Conservation (phyloP, 2,797 vertebrate genomes). For the Anguilla anguilla region DNA sequence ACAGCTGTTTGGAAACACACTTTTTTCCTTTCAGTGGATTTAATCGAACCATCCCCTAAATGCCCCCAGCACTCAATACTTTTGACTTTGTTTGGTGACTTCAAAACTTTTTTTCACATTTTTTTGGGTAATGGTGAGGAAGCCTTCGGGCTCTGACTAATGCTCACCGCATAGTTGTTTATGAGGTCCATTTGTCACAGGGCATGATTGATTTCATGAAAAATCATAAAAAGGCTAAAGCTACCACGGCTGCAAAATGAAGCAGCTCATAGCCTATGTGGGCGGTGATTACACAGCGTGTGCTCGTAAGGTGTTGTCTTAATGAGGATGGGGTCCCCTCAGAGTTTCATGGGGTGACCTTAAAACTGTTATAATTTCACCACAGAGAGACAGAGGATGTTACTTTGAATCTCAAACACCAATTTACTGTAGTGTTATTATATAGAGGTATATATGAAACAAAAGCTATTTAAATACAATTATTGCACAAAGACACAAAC, state of each 20-base stretch:
- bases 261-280: neutral
- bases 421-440: no score
- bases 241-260: slow-evolving; percentile 38
- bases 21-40: neutral
- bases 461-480: neutral
- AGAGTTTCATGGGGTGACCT: neutral
- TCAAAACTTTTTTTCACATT: neutral
- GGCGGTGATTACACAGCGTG: slow-evolving; percentile 35
- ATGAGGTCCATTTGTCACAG: slow-evolving; percentile 53
- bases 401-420: no score
- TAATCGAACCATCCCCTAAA: neutral
- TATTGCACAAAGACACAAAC: neutral
- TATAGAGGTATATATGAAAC: no score
- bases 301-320: slow-evolving; percentile 9
- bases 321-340: neutral
- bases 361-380: neutral
- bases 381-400: neutral
- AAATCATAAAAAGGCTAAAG: slow-evolving; percentile 51
- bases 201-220: slow-evolving; percentile 60
- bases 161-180: slow-evolving; percentile 34
- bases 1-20: neutral
- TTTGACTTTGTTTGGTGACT: neutral
- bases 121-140: slow-evolving; percentile 6
- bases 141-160: slow-evolving; percentile 48
- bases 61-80: neutral